Percentiles rank a stretch among this genome's conserved stretches.
These are phyloP conservation scores for Herpailurus yagouaroundi DNA, from an alignment of 2,113 vertebrate genomes.

Conservation along the genomic window DNA sequence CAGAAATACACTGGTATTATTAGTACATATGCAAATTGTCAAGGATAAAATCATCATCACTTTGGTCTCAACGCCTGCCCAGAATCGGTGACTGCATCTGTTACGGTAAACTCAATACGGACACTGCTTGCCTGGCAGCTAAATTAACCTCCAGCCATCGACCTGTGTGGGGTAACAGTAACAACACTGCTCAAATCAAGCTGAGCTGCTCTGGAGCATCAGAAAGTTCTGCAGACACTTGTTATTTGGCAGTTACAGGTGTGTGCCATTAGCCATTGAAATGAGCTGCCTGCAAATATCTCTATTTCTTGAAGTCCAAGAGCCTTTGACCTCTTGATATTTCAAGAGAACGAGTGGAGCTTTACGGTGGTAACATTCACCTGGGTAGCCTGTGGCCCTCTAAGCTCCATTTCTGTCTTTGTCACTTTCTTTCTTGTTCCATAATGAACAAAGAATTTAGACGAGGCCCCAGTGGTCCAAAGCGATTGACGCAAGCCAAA, in stretches of 20 bases:
- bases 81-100: constrained; percentile 61
- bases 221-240: not conserved
- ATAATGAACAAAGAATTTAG: not conserved
- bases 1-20: constrained; percentile 64
- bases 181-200: not conserved
- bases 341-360: not conserved
- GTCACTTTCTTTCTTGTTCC: not conserved
- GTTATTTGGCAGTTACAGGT: not conserved
- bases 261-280: not conserved
- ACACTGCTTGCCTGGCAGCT: constrained; percentile 33
- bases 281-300: not conserved
- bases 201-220: not conserved
- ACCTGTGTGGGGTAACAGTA: not conserved
- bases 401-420: not conserved
- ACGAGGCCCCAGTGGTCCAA: not conserved
- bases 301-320: not conserved
- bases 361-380: not conserved
- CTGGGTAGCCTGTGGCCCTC: not conserved
- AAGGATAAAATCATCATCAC: constrained; percentile 78
- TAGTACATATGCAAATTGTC: constrained; percentile 60
- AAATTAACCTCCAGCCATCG: not conserved
- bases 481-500: not conserved
- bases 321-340: not conserved
- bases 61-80: constrained; percentile 67
- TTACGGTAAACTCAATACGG: constrained; percentile 71